A percentile compares a stretch with the other conserved stretches of the same genome.
Conservation (phyloP, 2,113 vertebrate genomes). For the Oryzias curvinotus region DNA sequence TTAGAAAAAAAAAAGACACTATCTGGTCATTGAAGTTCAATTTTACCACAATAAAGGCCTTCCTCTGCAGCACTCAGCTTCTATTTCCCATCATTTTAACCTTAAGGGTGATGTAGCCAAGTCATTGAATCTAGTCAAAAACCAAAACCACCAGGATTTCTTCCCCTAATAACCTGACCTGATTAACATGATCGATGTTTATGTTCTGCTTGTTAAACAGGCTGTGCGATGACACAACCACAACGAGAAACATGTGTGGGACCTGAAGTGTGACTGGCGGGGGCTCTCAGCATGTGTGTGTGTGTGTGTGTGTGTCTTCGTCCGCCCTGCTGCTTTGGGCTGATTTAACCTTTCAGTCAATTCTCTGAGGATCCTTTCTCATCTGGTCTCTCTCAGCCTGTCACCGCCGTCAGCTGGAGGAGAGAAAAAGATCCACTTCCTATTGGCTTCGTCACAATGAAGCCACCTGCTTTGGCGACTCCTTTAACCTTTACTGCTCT, state of each 20-base stretch:
- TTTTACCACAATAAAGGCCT: too few relatives aligned
- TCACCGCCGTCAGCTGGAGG: conserved; percentile 52
- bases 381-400: conserved; percentile 55
- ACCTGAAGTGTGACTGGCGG: conserved; percentile 19
- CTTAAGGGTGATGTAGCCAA: too few relatives aligned
- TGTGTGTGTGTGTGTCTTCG: conserved; percentile 27
- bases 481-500: conserved; percentile 54
- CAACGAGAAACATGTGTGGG: conserved; percentile 1
- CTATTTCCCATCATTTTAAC: too few relatives aligned
- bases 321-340: conserved; percentile 63
- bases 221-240: neutral
- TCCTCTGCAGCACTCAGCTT: too few relatives aligned
- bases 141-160: too few relatives aligned
- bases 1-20: too few relatives aligned
- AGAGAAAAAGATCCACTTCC: conserved; percentile 58
- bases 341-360: conserved; percentile 69
- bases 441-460: conserved; percentile 52
- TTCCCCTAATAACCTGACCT: neutral
- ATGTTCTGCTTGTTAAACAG: conserved; percentile 6
- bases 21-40: too few relatives aligned
- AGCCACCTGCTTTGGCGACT: conserved; percentile 45
- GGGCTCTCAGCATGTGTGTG: conserved; percentile 6
- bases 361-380: conserved; percentile 64
- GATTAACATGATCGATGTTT: neutral
- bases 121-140: too few relatives aligned